phyloP scores from a whole-genome alignment of 1,140 invertebrate genomes.

The Antheraea mylitta region DNA sequence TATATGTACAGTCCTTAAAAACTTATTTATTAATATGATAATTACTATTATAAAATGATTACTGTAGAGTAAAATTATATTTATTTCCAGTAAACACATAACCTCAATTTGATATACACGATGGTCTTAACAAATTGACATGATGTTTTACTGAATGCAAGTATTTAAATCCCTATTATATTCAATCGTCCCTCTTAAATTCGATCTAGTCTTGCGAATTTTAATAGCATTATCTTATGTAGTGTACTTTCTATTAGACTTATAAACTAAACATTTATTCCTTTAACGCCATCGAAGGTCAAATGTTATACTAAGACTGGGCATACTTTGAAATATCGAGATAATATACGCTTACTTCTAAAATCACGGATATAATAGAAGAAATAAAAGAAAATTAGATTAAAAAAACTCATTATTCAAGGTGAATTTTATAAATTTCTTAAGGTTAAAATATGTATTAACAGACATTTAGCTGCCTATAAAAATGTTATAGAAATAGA shows the following conservation, averaged over 20 bases:
- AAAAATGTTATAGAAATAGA: background rate
- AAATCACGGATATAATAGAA: background rate
- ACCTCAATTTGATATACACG: background rate
- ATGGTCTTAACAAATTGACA: too few relatives aligned
- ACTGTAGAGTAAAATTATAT: background rate
- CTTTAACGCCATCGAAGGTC: background rate
- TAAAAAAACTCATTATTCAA: background rate
- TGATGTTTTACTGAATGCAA: too few relatives aligned
- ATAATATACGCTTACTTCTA: background rate
- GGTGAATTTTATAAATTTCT: background rate
- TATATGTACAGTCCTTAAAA: background rate
- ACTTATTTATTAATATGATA: background rate
- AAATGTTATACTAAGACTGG: background rate
- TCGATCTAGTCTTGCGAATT: background rate
- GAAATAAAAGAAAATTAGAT: background rate
- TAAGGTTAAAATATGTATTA: background rate
- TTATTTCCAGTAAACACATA: background rate
- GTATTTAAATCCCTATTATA: too few relatives aligned
- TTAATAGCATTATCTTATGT: background rate
- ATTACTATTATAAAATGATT: background rate
- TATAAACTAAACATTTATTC: background rate
- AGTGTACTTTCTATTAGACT: background rate
- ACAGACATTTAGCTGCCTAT: background rate
- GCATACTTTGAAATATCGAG: background rate
- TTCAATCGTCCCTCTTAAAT: background rate